Conservation (phyloP, 1,140 invertebrate genomes). For the Leptoteleia sp. region DNA sequence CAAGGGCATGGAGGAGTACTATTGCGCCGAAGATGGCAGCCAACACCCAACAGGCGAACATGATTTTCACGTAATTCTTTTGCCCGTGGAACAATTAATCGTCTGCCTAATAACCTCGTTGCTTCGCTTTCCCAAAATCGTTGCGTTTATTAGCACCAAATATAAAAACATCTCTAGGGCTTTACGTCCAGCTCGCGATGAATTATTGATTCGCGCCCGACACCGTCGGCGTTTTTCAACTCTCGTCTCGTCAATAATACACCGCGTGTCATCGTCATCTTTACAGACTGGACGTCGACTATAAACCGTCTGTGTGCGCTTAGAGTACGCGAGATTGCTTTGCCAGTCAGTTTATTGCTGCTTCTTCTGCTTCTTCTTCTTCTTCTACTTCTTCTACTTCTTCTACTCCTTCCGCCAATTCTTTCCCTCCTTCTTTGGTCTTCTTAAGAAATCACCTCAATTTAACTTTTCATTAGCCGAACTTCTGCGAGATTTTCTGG, state of each 20-base stretch:
- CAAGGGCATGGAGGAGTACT: constrained; percentile 82
- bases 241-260: constrained; percentile 66
- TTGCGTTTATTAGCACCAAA: constrained; percentile 22
- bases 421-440: not conserved
- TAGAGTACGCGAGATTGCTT: constrained; percentile 22
- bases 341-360: constrained; percentile 12
- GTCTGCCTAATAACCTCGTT: not conserved
- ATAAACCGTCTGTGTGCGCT: constrained; percentile 10
- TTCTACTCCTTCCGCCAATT: not conserved
- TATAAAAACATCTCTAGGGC: constrained; percentile 57
- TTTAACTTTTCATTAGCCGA: constrained; percentile 41
- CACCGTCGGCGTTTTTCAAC: constrained; percentile 51
- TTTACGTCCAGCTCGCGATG: constrained; percentile 31
- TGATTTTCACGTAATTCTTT: constrained; percentile 42
- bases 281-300: constrained; percentile 20
- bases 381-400: not conserved
- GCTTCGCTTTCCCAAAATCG: not conserved
- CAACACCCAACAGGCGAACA: constrained; percentile 79
- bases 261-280: constrained; percentile 49
- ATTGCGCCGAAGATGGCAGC: constrained; percentile 79
- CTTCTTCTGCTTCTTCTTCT: constrained; percentile 3
- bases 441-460: constrained; percentile 11
- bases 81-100: not conserved
- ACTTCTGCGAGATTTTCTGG: constrained; percentile 4
- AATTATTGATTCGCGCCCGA: constrained; percentile 72